These are phyloP conservation scores for Nematostella vectensis DNA, from an alignment of 92 coral and sea anemone genomes.

Conservation along the genomic window DNA sequence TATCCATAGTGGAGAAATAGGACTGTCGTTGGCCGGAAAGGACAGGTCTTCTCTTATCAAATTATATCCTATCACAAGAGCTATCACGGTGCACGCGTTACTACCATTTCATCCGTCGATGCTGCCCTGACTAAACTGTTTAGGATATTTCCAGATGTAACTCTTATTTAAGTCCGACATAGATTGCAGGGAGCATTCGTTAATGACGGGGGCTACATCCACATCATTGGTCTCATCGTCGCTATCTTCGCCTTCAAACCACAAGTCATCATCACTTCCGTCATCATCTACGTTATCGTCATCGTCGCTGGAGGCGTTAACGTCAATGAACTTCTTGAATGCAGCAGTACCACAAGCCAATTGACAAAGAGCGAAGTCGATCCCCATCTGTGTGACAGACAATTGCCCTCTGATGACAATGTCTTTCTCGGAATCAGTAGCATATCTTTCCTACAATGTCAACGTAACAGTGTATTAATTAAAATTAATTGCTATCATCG, in stretches of 20 bases:
- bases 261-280: background rate
- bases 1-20: background rate
- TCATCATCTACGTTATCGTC: background rate
- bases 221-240: too few relatives aligned
- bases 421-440: background rate
- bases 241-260: too few relatives aligned
- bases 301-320: background rate
- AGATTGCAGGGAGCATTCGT: background rate
- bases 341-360: background rate
- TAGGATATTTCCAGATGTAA: background rate
- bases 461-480: too few relatives aligned
- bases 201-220: background rate
- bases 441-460: background rate
- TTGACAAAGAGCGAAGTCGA: background rate
- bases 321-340: background rate
- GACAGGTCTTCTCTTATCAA: background rate
- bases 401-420: background rate
- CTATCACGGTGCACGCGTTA: background rate
- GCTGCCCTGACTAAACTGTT: background rate
- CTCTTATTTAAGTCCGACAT: background rate
- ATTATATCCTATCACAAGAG: background rate
- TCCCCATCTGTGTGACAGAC: background rate
- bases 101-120: background rate
- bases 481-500: too few relatives aligned
- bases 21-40: background rate